phyloP scores from a whole-genome alignment of 2,797 vertebrate genomes.

The Ara ararauna region DNA sequence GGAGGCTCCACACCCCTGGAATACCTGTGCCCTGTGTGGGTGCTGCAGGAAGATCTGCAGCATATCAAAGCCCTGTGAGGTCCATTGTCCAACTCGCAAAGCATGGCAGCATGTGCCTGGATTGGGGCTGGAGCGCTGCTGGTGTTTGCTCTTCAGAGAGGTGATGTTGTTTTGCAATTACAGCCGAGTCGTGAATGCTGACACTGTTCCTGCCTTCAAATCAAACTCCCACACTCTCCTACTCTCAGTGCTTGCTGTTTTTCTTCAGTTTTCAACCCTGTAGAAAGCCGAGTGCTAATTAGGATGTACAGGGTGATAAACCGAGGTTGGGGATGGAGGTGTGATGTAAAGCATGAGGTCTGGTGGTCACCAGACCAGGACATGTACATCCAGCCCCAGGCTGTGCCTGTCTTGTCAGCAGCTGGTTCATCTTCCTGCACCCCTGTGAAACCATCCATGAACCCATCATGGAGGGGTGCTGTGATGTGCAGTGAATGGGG shows the following conservation, averaged over 20 bases:
- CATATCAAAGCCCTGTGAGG: neutral
- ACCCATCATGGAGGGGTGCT: neutral
- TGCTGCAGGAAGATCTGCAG: neutral
- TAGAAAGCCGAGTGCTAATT: neutral
- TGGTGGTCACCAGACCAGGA: neutral
- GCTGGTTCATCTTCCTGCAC: neutral
- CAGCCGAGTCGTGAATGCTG: neutral
- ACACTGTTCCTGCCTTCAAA: neutral
- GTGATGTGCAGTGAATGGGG: neutral
- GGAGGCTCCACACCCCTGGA: neutral
- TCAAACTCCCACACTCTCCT: slow-evolving; percentile 20
- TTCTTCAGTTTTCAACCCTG: neutral
- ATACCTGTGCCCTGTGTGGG: fast-evolving
- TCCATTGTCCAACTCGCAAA: neutral
- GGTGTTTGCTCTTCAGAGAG: neutral
- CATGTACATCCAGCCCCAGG: neutral
- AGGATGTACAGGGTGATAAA: neutral
- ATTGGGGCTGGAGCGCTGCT: fast-evolving
- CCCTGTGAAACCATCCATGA: neutral
- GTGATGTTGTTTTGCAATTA: neutral
- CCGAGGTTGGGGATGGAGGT: fast-evolving
- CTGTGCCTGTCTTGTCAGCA: neutral
- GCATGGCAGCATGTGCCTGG: neutral
- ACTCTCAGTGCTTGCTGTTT: neutral
- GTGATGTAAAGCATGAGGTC: neutral